A percentile compares a stretch with the other conserved stretches of the same genome.
These are phyloP conservation scores for Ectemnius cavifrons DNA, from an alignment of 2,888 invertebrate genomes.

Conservation along the genomic window DNA sequence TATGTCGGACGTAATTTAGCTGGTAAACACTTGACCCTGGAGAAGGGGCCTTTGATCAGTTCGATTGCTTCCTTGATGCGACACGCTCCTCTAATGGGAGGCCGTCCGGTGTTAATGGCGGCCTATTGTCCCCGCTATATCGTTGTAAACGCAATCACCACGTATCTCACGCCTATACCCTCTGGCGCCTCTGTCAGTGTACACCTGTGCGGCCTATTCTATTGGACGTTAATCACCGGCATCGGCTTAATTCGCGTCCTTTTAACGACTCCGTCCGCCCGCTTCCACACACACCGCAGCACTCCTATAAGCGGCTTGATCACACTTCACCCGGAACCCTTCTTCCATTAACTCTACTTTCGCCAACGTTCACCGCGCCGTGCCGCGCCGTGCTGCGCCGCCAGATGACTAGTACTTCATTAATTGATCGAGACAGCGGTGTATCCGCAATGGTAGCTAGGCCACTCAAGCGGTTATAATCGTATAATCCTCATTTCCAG, in stretches of 20 bases:
- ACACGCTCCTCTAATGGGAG: constrained; percentile 40
- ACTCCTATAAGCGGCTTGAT: not conserved
- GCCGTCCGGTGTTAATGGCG: constrained; percentile 46
- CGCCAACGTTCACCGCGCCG: not conserved
- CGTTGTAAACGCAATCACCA: constrained; percentile 45
- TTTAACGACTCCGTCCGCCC: not conserved
- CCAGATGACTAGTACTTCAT: not conserved
- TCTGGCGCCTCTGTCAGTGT: constrained; percentile 22
- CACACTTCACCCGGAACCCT: not conserved
- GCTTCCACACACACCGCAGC: not conserved
- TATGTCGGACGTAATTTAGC: constrained; percentile 45
- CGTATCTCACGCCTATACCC: constrained; percentile 10
- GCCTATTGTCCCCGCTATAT: constrained; percentile 33
- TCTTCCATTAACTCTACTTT: constrained; percentile 1
- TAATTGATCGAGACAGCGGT: too few relatives aligned
- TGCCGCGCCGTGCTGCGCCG: not conserved
- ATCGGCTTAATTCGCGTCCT: not conserved
- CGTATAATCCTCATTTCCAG: not conserved
- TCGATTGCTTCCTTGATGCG: constrained; percentile 45
- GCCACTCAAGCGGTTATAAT: too few relatives aligned
- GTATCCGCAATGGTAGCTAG: too few relatives aligned
- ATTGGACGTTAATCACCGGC: constrained; percentile 7
- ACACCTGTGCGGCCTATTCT: constrained; percentile 10
- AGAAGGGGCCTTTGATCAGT: constrained; percentile 44
- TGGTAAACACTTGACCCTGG: constrained; percentile 27